phyloP scores from a whole-genome alignment of 1,140 invertebrate genomes.

The Drosophila burlai region DNA sequence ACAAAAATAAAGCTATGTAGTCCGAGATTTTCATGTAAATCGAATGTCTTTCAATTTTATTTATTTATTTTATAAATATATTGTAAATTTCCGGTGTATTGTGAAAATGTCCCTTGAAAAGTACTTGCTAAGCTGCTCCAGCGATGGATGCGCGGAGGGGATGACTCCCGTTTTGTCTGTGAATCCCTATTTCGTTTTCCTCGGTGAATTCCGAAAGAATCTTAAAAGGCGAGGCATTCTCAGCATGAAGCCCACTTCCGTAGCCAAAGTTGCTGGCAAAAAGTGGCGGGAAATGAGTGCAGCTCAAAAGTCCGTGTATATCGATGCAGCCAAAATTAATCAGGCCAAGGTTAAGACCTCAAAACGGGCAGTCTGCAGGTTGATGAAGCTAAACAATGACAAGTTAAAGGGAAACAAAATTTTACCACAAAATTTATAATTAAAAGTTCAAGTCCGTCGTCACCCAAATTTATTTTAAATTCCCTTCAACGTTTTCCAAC shows the following conservation, averaged over 20 bases:
- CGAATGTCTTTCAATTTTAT: not conserved
- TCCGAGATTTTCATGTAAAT: slow-evolving; percentile 23
- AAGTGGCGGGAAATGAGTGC: slow-evolving; percentile 54
- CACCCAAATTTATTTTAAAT: slow-evolving; percentile 1
- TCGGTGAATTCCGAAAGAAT: slow-evolving; percentile 34
- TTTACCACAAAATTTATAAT: not conserved
- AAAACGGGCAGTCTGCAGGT: not conserved
- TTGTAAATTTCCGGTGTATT: not conserved
- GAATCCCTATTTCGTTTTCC: slow-evolving; percentile 53
- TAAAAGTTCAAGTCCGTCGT: not conserved
- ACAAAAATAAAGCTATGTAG: slow-evolving; percentile 37
- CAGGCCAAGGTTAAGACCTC: not conserved
- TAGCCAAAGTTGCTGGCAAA: slow-evolving; percentile 25
- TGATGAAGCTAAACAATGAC: not conserved
- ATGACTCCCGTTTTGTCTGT: not conserved
- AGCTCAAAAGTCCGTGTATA: slow-evolving; percentile 34
- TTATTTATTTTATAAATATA: not conserved
- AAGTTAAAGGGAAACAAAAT: too few species aligned
- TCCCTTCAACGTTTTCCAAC: not conserved
- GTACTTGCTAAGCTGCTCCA: not conserved
- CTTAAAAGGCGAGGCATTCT: slow-evolving; percentile 13
- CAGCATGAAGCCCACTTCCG: slow-evolving; percentile 15
- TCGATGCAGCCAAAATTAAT: slow-evolving; percentile 28
- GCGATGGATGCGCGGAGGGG: not conserved
- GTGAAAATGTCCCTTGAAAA: slow-evolving; percentile 4